Evolutionary conservation across 2,797 vertebrate species (phyloP), one percentile per base, ranked within the genome.

Genomic region (Balearica regulorum): DNA sequence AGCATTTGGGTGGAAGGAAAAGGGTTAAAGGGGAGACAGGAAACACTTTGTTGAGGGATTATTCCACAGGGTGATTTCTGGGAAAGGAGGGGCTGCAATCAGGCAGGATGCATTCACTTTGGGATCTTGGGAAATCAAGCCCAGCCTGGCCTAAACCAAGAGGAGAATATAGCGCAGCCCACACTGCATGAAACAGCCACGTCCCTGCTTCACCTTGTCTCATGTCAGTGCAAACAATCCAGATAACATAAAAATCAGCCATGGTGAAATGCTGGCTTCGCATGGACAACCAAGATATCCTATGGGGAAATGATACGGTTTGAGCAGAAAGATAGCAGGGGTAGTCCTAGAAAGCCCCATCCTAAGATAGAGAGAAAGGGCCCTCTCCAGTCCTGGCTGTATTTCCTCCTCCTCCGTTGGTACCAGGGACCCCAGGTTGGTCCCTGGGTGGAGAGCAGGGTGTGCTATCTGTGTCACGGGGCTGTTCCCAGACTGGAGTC

Each of bases 21-120:
- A 91, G 54, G 19, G 65, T 65, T 92, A 87, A 93, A 84, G 16
- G 35, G 12, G 28, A 73, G 43, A 33, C 14, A 61, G 66, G 70
- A 96, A 93, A 71, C 9, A 15, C 8, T 79, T 83, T 53, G 16
- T 71, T 77, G 49, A 46, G 57, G 48, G 51, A 6, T 90, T 88
- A 58, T 86, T 91, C 58, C 77, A 81, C 55, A 60, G 86, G 60
- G 69, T 55, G 39, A 46, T 93, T 94, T 80, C 92, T 94, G 78
- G 55, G 60, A 94, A 95, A 77, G 78, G 64, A 91, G 53, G 44
- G 37, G 70, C 62, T 90, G 79, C 70, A 84, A 46, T 61, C 33
- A 82, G 61, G 49, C 41, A 89, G 91, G 61, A 78, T 55, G 37
- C 55, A 37, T 91, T 92, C 64, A 58, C 41, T 87, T 78, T 43